Percentiles rank a stretch among this genome's conserved stretches.
Evolutionary conservation across 2,113 vertebrate species (phyloP).

Genomic region (Sinocyclocheilus rhinocerous): DNA sequence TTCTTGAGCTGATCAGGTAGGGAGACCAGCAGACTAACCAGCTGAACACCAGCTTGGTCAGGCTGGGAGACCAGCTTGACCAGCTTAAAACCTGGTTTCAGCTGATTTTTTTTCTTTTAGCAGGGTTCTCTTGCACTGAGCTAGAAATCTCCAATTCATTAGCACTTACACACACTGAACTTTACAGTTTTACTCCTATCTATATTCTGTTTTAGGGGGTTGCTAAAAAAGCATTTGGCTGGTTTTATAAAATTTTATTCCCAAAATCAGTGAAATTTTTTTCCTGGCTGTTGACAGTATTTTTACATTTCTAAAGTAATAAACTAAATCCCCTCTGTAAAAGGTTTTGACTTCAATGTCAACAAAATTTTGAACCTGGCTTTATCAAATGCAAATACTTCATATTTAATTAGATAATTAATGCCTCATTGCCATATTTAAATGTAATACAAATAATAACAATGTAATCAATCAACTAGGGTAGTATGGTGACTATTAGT

Average conservation of each 20-base stretch:
- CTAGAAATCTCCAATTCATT: not conserved
- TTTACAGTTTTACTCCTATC: not conserved
- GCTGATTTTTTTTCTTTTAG: too few relatives aligned
- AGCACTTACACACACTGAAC: not conserved
- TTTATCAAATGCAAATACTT: not conserved
- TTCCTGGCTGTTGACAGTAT: not conserved
- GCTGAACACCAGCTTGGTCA: not conserved
- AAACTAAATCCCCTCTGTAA: not conserved
- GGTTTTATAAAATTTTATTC: not conserved
- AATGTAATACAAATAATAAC: not conserved
- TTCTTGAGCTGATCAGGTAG: too few relatives aligned
- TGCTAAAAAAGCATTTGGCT: not conserved
- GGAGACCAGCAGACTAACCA: not conserved
- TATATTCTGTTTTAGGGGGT: not conserved
- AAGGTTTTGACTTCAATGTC: not conserved
- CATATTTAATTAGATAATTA: not conserved
- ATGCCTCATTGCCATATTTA: not conserved
- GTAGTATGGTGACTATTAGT: not conserved
- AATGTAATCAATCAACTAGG: not conserved
- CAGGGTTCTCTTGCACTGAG: not conserved
- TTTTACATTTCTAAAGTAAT: not conserved
- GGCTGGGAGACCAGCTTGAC: too few relatives aligned
- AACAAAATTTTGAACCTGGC: not conserved
- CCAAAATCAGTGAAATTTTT: not conserved
- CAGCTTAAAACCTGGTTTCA: not conserved